These are phyloP conservation scores for Haliclona indistincta DNA, from an alignment of 37 sponge, comb jelly and placozoan species.

Conservation along the genomic window DNA sequence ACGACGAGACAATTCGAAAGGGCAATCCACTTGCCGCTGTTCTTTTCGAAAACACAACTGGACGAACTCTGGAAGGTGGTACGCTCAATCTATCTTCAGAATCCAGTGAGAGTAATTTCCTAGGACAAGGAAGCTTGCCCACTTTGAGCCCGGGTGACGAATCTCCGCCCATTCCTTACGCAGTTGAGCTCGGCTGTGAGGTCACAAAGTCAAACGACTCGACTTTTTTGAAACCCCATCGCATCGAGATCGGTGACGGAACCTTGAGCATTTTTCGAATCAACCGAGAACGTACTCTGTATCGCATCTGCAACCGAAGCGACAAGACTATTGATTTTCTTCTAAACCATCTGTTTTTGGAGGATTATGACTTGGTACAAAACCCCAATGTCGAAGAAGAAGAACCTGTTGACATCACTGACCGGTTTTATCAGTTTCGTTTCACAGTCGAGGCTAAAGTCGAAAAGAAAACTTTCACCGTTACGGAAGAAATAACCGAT, in stretches of 20 bases:
- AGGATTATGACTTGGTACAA: slow-evolving; percentile 81
- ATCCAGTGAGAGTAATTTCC: slow-evolving; percentile 59
- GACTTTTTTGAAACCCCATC: slow-evolving; percentile 50
- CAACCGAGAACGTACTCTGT: slow-evolving; percentile 55
- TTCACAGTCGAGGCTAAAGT: slow-evolving; percentile 61
- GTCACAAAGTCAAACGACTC: slow-evolving; percentile 53
- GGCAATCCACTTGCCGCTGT: slow-evolving; percentile 84
- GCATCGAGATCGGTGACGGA: slow-evolving; percentile 44
- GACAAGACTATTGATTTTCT: slow-evolving; percentile 78
- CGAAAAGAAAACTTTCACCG: slow-evolving; percentile 79
- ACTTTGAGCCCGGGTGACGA: slow-evolving; percentile 86
- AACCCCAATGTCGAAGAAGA: slow-evolving; percentile 67
- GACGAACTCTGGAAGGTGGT: slow-evolving; percentile 87
- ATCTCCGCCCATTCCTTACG: slow-evolving; percentile 85
- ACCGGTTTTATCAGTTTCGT: slow-evolving; percentile 86
- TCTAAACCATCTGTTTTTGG: slow-evolving; percentile 86
- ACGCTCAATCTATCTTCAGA: slow-evolving; percentile 58
- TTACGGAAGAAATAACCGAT: slow-evolving; percentile 57
- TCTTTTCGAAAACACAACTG: slow-evolving; percentile 90
- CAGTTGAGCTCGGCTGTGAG: slow-evolving; percentile 85
- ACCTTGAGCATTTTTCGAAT: slow-evolving; percentile 28
- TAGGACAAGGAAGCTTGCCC: slow-evolving; percentile 66
- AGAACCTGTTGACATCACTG: slow-evolving; percentile 95
- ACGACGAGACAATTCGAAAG: slow-evolving; percentile 74
- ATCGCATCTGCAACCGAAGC: slow-evolving; percentile 75